Evolutionary conservation across 2,888 invertebrate species (phyloP), one percentile per base, ranked within the genome.

Genomic region (Chloromyia formosa): DNA sequence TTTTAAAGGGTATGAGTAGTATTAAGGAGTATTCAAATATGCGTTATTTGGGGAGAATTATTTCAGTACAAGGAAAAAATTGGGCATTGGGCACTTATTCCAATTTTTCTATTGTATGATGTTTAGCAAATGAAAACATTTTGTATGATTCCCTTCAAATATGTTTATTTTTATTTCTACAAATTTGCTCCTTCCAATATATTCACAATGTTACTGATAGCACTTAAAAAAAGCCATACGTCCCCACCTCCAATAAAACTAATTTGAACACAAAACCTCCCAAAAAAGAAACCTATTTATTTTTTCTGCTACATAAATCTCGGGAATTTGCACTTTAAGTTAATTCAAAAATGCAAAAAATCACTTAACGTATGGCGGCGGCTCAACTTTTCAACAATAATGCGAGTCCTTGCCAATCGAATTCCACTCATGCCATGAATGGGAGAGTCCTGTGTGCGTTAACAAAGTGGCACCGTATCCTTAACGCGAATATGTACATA

Each of bases 271-370:
- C 56, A 18, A n/a, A 54, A 58, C 5, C 27, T 18, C 45, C 16
- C 56, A 12, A 16, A 35, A 53, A 10, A 42, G 45, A 22, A 23
- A 12, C 20, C 66, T 69, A 72, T 72, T 72, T 72, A 72, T 74
- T 72, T 74, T 72, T 76, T 76, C 74, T 58, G 72, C 76, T 74
- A 76, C 76, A 76, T 76, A 76, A 76, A 76, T 76, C 60, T 66
- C 45, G 60, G 14, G 56, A 54, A 76, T 74, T 71, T 72, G 74
- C 76, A 58, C 72, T 76, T 54, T 49, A 40, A 27, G 74, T 58
- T 62, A 76, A 74, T 74, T 72, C 64, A 72, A 62, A 75, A 72
- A 64, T 62, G 16, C 40, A 71, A 58, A 72, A 72, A 76, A 72
- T 76, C 74, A 74, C 76, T 74, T 60, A 76, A 72, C 72, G 60